Evolutionary conservation across 2,797 vertebrate genomes (phyloP), one percentile per base, ranked within the genome.

Genomic region (Typhlichthys eigenmanni): DNA sequence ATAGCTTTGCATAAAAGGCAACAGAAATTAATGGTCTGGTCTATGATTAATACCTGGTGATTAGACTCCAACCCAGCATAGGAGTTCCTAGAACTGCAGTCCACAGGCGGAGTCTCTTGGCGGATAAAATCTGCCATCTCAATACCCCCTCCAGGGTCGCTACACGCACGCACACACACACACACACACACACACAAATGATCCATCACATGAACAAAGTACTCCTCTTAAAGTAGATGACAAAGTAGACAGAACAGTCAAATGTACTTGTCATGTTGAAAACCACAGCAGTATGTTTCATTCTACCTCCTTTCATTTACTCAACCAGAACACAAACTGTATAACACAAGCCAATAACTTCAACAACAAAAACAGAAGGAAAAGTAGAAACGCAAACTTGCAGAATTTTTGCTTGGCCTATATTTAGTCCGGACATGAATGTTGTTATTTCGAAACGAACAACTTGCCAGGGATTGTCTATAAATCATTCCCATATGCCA

Each of bases 71-170:
- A 86, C 43, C 96, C 96, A 69, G 95, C 95, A 46, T 96, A 98
- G 74, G 98, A 99, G 93, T 99, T 99, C 71, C 97, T 94, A 72
- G 97, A 99, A 86, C 97, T 99, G 90, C 97, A 99, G 85, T 96
- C 96, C 78, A 99, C 97, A 19, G 98, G 97, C 2, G 98, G 98
- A 52, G 96, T 99, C 81, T 95, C 96, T 82, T 99, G 96, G 62
- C 95, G 88, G 82, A 96, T 94, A 83, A 99, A 98, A 80, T 99
- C 95, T 65, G 96, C 92, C 97, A 99, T 96, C 87, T 99, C 98
- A 47, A 99, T 98, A 72, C 97, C 98, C 91, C 98, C 96, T 76
- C 96, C 97, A 71, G 98, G 97, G 73, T 99, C 97, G 76, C 98
- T 99, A 78, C 54, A 54, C 43, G 52, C 47, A 60, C 2, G 32